A percentile compares a stretch with the other conserved stretches of the same genome.
Conservation (phyloP, 2,888 invertebrate genomes). For the Hirtodrosophila trivittata region DNA sequence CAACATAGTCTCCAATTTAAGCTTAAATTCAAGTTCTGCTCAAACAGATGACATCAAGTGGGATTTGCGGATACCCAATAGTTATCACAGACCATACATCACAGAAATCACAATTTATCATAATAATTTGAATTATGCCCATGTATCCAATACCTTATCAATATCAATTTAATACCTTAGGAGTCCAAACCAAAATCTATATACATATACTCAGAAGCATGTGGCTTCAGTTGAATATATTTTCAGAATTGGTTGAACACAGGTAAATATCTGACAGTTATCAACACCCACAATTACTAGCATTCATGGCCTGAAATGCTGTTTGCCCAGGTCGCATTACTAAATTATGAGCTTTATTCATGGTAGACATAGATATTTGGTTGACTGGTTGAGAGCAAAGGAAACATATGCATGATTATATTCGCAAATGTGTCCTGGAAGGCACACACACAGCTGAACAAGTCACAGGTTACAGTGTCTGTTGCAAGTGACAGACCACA, state of each 20-base stretch:
- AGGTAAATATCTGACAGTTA: slow-evolving; percentile 11
- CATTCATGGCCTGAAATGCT: slow-evolving; percentile 5
- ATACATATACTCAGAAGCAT: background rate
- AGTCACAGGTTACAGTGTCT: slow-evolving; percentile 4
- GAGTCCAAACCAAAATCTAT: background rate
- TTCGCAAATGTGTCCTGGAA: background rate
- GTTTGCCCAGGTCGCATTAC: slow-evolving; percentile 31
- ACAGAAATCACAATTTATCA: too few relatives aligned
- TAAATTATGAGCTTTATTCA: slow-evolving; percentile 48
- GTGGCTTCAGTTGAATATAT: slow-evolving; percentile 1
- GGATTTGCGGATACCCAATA: too few relatives aligned
- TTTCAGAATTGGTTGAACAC: background rate
- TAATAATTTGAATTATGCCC: too few relatives aligned
- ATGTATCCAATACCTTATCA: background rate
- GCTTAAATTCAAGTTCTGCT: too few relatives aligned
- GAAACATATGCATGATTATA: background rate
- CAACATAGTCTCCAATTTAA: background rate
- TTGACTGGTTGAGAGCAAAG: too few relatives aligned
- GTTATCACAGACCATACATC: too few relatives aligned
- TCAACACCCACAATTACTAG: slow-evolving; percentile 25
- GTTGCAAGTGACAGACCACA: slow-evolving; percentile 75
- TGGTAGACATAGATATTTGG: too few relatives aligned
- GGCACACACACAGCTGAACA: slow-evolving; percentile 16
- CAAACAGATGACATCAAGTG: too few relatives aligned
- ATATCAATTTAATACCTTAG: background rate